Evolutionary conservation across 2,113 vertebrate genomes (phyloP).

Genomic region (Bothrops jararaca): DNA sequence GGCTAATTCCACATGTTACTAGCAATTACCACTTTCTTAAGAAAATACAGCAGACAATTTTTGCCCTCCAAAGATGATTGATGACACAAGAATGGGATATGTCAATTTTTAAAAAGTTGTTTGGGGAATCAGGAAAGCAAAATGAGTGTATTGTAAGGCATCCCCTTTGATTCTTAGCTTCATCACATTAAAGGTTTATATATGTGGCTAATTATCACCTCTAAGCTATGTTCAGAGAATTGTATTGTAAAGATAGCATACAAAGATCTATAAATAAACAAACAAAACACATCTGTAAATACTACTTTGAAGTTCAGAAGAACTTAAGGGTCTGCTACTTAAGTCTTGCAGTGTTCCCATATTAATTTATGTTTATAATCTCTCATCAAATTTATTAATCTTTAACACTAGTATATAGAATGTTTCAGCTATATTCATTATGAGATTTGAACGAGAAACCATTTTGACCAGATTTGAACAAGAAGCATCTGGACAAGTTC

Average conservation of each 20-base stretch:
- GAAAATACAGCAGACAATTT: background rate
- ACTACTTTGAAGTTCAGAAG: background rate
- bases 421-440: background rate
- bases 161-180: background rate
- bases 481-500: background rate
- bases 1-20: background rate
- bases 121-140: background rate
- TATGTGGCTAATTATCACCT: background rate
- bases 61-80: background rate
- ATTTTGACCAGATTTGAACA: background rate
- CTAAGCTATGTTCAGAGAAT: background rate
- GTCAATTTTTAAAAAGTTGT: background rate
- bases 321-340: background rate
- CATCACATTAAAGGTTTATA: background rate
- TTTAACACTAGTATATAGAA: background rate
- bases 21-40: background rate
- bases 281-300: background rate
- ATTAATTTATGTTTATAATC: background rate
- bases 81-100: background rate
- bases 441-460: background rate
- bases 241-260: background rate
- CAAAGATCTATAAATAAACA: background rate
- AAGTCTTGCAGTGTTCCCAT: background rate
- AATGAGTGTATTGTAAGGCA: background rate
- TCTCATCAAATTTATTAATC: background rate